Percentiles rank a stretch among this genome's conserved stretches.
Evolutionary conservation across 1,140 invertebrate genomes (phyloP).

Genomic region (Lasaia peninsularis): DNA sequence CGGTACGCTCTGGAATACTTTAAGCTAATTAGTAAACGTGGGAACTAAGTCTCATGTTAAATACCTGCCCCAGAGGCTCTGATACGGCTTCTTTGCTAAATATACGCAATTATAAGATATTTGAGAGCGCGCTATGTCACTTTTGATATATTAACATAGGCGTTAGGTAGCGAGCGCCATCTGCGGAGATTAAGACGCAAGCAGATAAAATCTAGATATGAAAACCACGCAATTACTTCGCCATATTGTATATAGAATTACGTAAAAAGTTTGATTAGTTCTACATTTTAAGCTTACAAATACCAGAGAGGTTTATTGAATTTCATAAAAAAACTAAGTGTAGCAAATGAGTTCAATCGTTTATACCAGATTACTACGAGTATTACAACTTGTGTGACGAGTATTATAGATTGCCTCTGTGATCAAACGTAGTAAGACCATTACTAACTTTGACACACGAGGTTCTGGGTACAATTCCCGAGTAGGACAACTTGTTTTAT

Average conservation of each 20-base stretch:
- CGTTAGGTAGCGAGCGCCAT: conserved; percentile 6
- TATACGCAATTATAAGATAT: conserved; percentile 20
- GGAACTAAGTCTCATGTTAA: conserved; percentile 23
- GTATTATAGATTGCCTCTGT: too few species aligned
- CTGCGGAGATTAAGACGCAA: conserved; percentile 5
- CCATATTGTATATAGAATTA: neutral
- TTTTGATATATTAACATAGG: conserved; percentile 6
- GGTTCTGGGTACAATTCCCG: too few species aligned
- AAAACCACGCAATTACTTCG: conserved; percentile 10
- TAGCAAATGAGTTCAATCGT: neutral
- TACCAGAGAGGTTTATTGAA: neutral
- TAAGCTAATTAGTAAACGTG: conserved; percentile 30
- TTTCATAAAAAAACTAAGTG: neutral
- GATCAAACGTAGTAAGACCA: too few species aligned
- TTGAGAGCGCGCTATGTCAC: neutral
- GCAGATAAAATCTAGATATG: conserved; percentile 4
- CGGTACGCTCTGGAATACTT: conserved; percentile 23
- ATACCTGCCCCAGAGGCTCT: conserved; percentile 17
- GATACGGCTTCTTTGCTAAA: conserved; percentile 19
- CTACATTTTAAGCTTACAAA: neutral
- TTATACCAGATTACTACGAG: neutral
- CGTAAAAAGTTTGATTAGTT: neutral
- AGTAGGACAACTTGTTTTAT: too few species aligned
- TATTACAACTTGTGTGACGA: too few species aligned
- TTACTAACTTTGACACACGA: too few species aligned